Evolutionary conservation across 2,888 invertebrate genomes (phyloP), one percentile per base, ranked within the genome.

Genomic region (Tholera decimalis): DNA sequence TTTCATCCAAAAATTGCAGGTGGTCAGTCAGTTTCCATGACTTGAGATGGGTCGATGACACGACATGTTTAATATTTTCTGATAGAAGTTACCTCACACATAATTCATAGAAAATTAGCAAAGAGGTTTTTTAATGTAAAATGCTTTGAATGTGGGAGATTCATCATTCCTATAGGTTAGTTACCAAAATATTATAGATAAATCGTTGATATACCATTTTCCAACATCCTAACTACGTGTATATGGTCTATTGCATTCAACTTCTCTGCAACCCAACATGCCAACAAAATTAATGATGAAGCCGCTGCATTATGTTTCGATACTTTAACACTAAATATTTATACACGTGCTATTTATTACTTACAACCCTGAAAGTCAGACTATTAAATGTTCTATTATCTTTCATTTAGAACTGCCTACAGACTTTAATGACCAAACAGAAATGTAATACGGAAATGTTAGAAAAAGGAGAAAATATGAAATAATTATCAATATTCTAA

Each of bases 311-410:
- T 35, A 61, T 62, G 46, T 63, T 77, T 44, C 44, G 46, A 54
- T 65, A 68, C 51, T 70, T 59, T 78, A 74, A 62, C 60, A 66
- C 77, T 80, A 77, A 63, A 77, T 77, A 73, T 65, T 73, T 70
- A 73, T 72, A 81, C 76, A 73, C 57, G 66, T 82, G 77, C 81
- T 85, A 84, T 80, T 76, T 82, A 82, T 80, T 82, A 84, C 80
- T 78, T 84, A 87, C 85, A 90, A 91, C 90, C 90, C 91, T 91
- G 91, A 85, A 88, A 84, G 83, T 89, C 90, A 90, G 90, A 91
- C 90, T 89, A 89, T 89, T 83, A 80, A 82, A 84, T 79, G 85
- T 79, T 73, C 83, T 84, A 83, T 84, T 77, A 72, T 71, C 73
- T 71, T 77, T 70, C 67, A 67, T 78, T 67, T 65, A 67, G 41